These are phyloP conservation scores for Sebastes aleutianus DNA, from an alignment of 2,797 vertebrate genomes.

Conservation along the genomic window DNA sequence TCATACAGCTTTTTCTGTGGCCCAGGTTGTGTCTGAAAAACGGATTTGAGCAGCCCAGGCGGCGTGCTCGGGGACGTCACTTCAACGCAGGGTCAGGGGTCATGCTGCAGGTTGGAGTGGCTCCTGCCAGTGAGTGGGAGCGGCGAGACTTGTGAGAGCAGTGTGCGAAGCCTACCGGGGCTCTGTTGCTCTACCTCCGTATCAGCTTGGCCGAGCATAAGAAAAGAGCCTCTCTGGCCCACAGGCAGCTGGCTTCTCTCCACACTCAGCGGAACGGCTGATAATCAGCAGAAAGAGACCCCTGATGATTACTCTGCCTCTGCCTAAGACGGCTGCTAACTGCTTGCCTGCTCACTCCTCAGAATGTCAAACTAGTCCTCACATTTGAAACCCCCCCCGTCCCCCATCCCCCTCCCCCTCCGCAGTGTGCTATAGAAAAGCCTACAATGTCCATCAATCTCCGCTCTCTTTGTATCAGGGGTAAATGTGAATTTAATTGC, in stretches of 20 bases:
- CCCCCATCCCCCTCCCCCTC: neutral
- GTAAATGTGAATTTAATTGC: constrained; percentile 80
- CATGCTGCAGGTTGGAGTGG: constrained; percentile 57
- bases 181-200: constrained; percentile 53
- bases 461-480: constrained; percentile 56
- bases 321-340: constrained; percentile 65
- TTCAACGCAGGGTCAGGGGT: constrained; percentile 50
- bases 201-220: constrained; percentile 72
- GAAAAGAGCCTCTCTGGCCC: constrained; percentile 66
- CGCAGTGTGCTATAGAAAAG: constrained; percentile 27
- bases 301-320: constrained; percentile 72
- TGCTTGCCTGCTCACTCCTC: constrained; percentile 55
- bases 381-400: constrained; percentile 14
- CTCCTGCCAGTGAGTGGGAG: constrained; percentile 55
- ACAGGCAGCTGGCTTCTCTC: constrained; percentile 73
- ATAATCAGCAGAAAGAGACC: constrained; percentile 78
- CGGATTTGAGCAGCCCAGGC: constrained; percentile 25
- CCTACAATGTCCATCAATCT: constrained; percentile 68
- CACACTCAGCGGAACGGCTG: constrained; percentile 66
- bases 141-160: constrained; percentile 25
- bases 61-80: constrained; percentile 26
- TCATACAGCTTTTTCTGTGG: constrained; percentile 42
- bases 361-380: constrained; percentile 58
- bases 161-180: constrained; percentile 33
- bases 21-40: constrained; percentile 34